Evolutionary conservation across 2,113 vertebrate genomes (phyloP).

Genomic region (Ictalurus punctatus): DNA sequence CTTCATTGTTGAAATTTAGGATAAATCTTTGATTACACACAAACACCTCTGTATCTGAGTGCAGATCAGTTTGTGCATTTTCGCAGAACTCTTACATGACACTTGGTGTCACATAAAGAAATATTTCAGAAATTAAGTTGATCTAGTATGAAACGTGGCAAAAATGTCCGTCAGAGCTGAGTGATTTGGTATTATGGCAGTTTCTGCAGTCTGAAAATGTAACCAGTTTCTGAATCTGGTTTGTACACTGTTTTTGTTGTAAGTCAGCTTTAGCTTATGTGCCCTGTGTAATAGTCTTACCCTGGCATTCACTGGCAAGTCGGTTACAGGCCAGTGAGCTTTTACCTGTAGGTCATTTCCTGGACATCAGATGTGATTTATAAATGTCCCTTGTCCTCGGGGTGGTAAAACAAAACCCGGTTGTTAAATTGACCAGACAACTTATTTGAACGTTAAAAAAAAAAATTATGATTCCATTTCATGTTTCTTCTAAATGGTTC

Average conservation of each 20-base stretch:
- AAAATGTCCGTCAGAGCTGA: neutral
- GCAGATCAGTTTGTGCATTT: neutral
- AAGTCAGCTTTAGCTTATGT: neutral
- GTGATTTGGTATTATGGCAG: too few relatives aligned
- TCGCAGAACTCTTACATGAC: neutral
- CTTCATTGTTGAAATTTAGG: neutral
- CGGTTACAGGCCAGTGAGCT: neutral
- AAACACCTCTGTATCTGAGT: neutral
- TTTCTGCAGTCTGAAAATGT: neutral
- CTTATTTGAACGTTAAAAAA: neutral
- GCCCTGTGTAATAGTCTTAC: neutral
- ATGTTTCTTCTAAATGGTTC: neutral
- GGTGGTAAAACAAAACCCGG: neutral
- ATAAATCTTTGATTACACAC: neutral
- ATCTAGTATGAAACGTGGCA: neutral
- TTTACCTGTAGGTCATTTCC: neutral
- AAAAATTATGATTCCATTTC: neutral
- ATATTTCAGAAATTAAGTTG: neutral
- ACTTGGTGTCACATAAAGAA: neutral
- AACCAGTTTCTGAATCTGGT: neutral
- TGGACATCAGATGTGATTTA: neutral
- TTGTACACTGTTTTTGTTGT: neutral
- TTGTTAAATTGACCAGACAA: neutral
- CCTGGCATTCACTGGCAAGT: neutral
- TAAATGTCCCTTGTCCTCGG: neutral